Conservation (phyloP, 2,888 invertebrate species). For the Endomychus coccineus region DNA sequence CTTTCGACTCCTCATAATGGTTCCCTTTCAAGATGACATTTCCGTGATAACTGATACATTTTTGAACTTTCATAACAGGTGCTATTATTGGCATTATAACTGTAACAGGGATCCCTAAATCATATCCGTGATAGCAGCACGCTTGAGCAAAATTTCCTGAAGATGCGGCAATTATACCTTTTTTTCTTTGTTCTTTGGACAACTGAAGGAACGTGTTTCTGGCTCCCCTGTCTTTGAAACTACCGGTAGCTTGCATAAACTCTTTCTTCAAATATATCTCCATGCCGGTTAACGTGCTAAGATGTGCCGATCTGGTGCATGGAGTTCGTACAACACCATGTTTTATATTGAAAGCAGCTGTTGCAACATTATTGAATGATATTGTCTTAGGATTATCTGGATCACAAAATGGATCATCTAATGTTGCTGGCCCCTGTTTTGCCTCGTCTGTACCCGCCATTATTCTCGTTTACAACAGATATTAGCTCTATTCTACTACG, state of each 20-base stretch:
- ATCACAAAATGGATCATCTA: constrained; percentile 47
- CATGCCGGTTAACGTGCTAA: constrained; percentile 48
- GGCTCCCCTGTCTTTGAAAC: constrained; percentile 88
- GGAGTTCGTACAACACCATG: constrained; percentile 56
- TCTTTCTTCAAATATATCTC: constrained; percentile 57
- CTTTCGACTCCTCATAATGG: constrained; percentile 57
- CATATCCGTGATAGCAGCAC: constrained; percentile 45
- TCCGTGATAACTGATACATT: constrained; percentile 57
- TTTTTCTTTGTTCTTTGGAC: too few relatives aligned
- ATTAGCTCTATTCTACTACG: too few relatives aligned
- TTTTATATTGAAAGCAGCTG: constrained; percentile 59
- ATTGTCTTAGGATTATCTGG: constrained; percentile 35
- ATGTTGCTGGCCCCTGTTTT: too few relatives aligned
- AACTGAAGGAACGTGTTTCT: too few relatives aligned
- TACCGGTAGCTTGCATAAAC: constrained; percentile 50
- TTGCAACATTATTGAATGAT: constrained; percentile 54
- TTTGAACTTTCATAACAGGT: constrained; percentile 57
- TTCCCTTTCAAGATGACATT: constrained; percentile 57
- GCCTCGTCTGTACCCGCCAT: too few relatives aligned
- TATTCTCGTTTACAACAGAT: too few relatives aligned
- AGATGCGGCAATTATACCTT: constrained; percentile 46
- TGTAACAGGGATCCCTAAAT: constrained; percentile 44
- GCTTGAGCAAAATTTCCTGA: constrained; percentile 44
- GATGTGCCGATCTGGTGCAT: constrained; percentile 47
- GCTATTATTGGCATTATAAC: constrained; percentile 44